Evolutionary conservation across 2,797 vertebrate species (phyloP).

Genomic region (Aselliscus stoliczkanus): DNA sequence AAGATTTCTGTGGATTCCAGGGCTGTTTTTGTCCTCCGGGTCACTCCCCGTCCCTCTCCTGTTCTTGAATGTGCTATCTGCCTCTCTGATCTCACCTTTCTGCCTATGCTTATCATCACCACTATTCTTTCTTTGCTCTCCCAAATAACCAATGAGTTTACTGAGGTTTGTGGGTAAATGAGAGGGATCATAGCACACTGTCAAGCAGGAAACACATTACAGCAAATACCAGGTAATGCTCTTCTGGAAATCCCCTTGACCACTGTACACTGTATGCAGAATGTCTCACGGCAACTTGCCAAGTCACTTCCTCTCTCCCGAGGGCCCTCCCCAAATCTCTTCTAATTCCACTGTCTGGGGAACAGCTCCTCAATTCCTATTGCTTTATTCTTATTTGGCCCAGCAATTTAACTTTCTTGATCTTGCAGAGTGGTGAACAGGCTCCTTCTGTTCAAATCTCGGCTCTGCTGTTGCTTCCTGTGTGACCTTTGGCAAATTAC

Average conservation of each 20-base stretch:
- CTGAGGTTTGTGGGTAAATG: background rate
- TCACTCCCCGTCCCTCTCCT: background rate
- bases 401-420: background rate
- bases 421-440: background rate
- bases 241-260: background rate
- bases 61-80: background rate
- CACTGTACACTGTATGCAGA: background rate
- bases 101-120: background rate
- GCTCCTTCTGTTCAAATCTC: background rate
- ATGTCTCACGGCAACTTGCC: background rate
- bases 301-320: background rate
- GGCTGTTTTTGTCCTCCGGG: background rate
- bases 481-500: background rate
- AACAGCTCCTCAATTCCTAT: background rate
- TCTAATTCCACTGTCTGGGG: background rate
- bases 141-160: background rate
- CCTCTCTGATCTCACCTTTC: background rate
- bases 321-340: background rate
- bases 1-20: background rate
- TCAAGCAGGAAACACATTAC: background rate
- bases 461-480: background rate
- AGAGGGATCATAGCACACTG: background rate
- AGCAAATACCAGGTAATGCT: background rate
- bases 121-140: background rate
- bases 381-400: background rate